phyloP scores from a whole-genome alignment of 1,140 invertebrate species.

The Pteromalus puparum region DNA sequence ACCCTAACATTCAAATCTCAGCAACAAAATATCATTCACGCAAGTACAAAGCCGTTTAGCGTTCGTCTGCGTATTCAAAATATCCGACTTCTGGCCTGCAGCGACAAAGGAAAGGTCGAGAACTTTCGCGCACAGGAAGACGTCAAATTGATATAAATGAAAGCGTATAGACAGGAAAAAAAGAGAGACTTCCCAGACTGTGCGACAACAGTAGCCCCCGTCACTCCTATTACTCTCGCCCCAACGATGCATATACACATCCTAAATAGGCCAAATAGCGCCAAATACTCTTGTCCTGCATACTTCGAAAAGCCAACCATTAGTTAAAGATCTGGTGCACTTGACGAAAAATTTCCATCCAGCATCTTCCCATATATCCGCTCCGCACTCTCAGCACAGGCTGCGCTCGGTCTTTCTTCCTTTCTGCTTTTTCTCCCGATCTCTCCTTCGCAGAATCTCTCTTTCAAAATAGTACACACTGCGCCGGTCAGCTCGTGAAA shows the following conservation, averaged over 20 bases:
- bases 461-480: neutral
- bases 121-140: neutral
- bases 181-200: neutral
- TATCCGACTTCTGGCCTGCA: neutral
- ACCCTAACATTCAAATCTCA: too few species aligned
- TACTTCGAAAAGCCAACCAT: conserved; percentile 13
- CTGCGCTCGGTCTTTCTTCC: neutral
- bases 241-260: neutral
- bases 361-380: conserved; percentile 20
- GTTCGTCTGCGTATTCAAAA: neutral
- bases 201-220: neutral
- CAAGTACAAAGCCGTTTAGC: too few species aligned
- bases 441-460: conserved; percentile 15
- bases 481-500: neutral
- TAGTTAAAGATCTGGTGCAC: conserved; percentile 17
- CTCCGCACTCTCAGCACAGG: too few species aligned
- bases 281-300: neutral
- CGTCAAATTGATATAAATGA: neutral
- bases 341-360: conserved; percentile 27
- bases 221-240: neutral
- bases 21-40: too few species aligned
- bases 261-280: conserved; percentile 4
- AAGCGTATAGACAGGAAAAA: neutral
- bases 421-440: neutral
- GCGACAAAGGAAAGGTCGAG: neutral